phyloP scores from a whole-genome alignment of 2,113 vertebrate species.

The Chlorodrepanis virens region DNA sequence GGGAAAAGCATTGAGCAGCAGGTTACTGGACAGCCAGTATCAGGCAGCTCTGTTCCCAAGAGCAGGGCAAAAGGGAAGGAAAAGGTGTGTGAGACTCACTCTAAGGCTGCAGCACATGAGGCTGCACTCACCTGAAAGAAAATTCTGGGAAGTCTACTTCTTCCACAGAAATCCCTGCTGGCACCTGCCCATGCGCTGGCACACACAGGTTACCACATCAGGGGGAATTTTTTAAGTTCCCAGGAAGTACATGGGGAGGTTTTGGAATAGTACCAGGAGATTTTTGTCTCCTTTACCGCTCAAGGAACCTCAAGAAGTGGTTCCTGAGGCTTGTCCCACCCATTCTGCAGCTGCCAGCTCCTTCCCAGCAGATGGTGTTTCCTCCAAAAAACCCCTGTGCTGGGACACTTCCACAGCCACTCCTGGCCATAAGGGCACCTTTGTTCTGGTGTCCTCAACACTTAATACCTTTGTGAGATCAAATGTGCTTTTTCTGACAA shows the following conservation, averaged over 20 bases:
- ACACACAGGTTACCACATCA: accelerated
- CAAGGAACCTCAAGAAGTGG: accelerated
- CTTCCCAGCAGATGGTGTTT: accelerated
- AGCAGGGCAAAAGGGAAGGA: neutral
- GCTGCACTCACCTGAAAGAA: neutral
- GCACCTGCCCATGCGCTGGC: accelerated
- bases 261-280: neutral
- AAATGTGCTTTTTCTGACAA: neutral
- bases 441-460: neutral
- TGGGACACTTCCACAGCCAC: neutral
- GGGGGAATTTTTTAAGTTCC: neutral
- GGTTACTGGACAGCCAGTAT: neutral
- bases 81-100: neutral
- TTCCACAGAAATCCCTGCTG: neutral
- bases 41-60: accelerated
- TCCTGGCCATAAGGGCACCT: neutral
- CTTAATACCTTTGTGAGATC: neutral
- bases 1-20: neutral
- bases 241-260: accelerated
- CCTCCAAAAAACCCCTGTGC: neutral
- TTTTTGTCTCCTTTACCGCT: neutral
- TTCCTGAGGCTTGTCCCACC: neutral
- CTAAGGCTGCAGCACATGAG: accelerated
- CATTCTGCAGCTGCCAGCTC: neutral
- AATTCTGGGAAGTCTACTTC: accelerated